These are phyloP conservation scores for Tuberolachnus salignus DNA, from an alignment of 2,888 invertebrate species.

Conservation along the genomic window DNA sequence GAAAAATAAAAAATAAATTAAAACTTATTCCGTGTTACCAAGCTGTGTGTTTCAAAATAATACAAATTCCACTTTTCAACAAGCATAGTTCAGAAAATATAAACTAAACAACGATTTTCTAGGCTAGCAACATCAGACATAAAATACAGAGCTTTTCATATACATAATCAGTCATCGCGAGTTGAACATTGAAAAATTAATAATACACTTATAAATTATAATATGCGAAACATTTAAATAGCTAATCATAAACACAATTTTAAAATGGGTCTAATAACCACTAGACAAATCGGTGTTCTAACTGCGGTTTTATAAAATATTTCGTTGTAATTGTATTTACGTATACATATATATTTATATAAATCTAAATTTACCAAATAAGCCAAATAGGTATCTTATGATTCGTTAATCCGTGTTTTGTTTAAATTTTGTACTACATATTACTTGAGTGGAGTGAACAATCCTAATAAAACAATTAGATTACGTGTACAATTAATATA, in stretches of 20 bases:
- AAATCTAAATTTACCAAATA: not conserved
- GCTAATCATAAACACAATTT: slow-evolving; percentile 13
- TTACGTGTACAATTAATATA: too few species aligned
- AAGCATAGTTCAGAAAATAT: slow-evolving; percentile 15
- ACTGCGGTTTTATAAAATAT: slow-evolving; percentile 33
- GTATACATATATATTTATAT: slow-evolving; percentile 1
- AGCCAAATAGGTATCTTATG: slow-evolving; percentile 9
- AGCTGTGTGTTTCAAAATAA: not conserved
- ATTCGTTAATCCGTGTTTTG: not conserved
- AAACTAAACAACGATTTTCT: slow-evolving; percentile 39
- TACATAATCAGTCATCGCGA: slow-evolving; percentile 55
- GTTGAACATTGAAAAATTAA: slow-evolving; percentile 33
- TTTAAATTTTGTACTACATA: not conserved
- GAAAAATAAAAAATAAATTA: slow-evolving; percentile 4
- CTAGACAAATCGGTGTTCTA: slow-evolving; percentile 26
- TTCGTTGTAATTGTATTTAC: slow-evolving; percentile 21
- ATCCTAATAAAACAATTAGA: not conserved
- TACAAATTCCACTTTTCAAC: not conserved
- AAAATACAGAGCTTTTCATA: slow-evolving; percentile 46
- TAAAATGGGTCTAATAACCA: slow-evolving; percentile 15
- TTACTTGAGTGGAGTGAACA: not conserved
- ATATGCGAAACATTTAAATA: slow-evolving; percentile 2
- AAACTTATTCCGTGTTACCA: too few species aligned
- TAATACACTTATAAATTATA: slow-evolving; percentile 27
- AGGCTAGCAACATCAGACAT: slow-evolving; percentile 21